Base-by-base conservation (phyloP, 2,797 vertebrate genomes). In the Molossus molossus region DNA sequence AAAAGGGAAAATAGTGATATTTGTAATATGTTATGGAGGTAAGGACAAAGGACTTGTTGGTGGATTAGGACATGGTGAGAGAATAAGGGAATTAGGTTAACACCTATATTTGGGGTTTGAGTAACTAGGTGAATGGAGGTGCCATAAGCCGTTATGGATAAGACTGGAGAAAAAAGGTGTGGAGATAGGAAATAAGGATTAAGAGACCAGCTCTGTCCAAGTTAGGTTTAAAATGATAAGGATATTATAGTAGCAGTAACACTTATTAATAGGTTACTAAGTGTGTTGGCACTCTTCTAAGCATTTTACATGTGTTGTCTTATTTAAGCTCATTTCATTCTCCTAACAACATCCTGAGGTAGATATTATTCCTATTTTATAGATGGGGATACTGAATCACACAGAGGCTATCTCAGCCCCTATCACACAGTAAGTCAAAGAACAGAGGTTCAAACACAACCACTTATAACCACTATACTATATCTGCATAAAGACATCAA, bases 311-410 rank as follows among this genome's bases (percentile, higher is more conserved):
- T 27, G 29, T 60, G 9, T 23, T 67, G 7, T 83, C 81, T 92
- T 77, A 85, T 2, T 82, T 25, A 91, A 87, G 53, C 12, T 91
- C 77, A 93, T 94, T 96, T 90, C 23, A 83, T 77, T 40, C n/a
- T 81, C 25, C 50, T 57, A 94, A 82, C 25, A 83, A 72, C 23
- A 37, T 25, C 81, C 81, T 94, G 13, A 95, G 40, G 50, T 29
- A 79, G 33, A 55, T 62, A 64, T 37, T 23, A 84, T 72, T 57
- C 8, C 18, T 57, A 90, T 37, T 92, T 95, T 79, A 90, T 21
- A 92, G 21, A 94, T 72, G 27, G 94, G 57, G 40, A 92, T 73
- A 87, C 4, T 79, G 48, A 83, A 33, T 40, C 33, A 65, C 6
- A 75, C 40, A 93, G 25, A 73, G 13, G n/a, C 69, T 57, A 94